A percentile compares a stretch with the other conserved stretches of the same genome.
Conservation (phyloP, 2,113 vertebrate genomes). For the Chiloscyllium plagiosum region DNA sequence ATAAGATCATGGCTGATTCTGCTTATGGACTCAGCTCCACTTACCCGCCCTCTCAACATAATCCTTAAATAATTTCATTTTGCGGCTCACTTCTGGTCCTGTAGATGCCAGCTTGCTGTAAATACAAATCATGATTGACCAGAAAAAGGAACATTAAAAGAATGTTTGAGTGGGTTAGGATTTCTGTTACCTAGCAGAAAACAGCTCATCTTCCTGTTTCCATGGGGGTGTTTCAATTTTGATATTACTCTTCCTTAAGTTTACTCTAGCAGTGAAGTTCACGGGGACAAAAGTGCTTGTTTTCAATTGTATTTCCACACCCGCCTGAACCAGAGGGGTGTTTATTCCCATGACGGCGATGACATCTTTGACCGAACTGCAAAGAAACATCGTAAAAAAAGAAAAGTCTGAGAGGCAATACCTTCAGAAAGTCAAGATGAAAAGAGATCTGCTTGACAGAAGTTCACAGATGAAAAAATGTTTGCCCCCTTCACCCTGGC, state of each 20-base stretch:
- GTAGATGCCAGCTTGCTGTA: no score
- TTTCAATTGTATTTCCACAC: slow-evolving; percentile 43
- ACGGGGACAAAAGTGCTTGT: slow-evolving; percentile 42
- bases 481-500: background rate
- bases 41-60: no score
- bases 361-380: slow-evolving; percentile 48
- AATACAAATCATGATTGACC: background rate
- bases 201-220: slow-evolving; percentile 45
- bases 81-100: no score
- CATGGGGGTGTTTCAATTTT: slow-evolving; percentile 49
- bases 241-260: slow-evolving; percentile 47
- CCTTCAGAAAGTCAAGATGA: background rate
- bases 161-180: background rate
- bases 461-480: background rate
- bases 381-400: slow-evolving; percentile 2
- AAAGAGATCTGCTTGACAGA: background rate
- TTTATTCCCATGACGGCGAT: slow-evolving; percentile 50
- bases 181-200: slow-evolving; percentile 46
- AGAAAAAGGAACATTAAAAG: background rate
- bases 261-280: slow-evolving; percentile 41
- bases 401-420: background rate
- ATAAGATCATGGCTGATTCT: no score
- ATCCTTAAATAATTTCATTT: no score
- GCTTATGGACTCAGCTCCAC: no score
- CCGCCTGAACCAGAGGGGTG: slow-evolving; percentile 45